Conservation (phyloP, 2,113 vertebrate genomes). For the Otus sunia region DNA sequence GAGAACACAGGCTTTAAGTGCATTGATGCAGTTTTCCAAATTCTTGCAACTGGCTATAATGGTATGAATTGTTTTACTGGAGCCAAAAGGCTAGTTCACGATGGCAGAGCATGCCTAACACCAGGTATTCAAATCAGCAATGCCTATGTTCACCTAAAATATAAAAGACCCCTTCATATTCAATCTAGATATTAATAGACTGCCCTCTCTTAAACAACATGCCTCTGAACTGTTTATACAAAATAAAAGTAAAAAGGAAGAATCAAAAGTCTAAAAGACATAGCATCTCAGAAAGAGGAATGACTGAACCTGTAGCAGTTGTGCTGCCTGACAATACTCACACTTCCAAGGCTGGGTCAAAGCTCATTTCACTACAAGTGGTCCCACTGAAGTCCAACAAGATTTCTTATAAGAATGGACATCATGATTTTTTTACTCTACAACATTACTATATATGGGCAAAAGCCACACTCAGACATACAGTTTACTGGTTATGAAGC, state of each 20-base stretch:
- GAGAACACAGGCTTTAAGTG: neutral
- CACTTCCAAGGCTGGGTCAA: neutral
- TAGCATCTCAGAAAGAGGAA: neutral
- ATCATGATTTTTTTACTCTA: neutral
- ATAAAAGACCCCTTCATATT: neutral
- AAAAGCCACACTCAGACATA: neutral
- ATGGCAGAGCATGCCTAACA: neutral
- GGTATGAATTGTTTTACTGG: neutral
- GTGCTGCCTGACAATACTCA: neutral
- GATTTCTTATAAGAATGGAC: neutral
- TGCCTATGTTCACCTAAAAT: neutral
- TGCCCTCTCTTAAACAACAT: neutral
- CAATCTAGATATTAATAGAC: neutral
- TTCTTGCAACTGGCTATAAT: neutral
- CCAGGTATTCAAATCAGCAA: neutral
- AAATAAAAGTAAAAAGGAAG: neutral
- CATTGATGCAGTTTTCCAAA: neutral
- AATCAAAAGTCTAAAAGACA: neutral
- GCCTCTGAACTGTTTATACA: neutral
- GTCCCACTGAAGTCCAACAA: accelerated
- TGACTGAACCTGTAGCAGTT: neutral
- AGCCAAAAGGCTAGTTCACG: neutral
- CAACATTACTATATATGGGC: neutral
- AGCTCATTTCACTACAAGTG: neutral
- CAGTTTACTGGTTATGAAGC: neutral